Percentiles rank a stretch among this genome's conserved stretches.
Evolutionary conservation across 2,113 vertebrate genomes (phyloP).

Genomic region (Murina feae): DNA sequence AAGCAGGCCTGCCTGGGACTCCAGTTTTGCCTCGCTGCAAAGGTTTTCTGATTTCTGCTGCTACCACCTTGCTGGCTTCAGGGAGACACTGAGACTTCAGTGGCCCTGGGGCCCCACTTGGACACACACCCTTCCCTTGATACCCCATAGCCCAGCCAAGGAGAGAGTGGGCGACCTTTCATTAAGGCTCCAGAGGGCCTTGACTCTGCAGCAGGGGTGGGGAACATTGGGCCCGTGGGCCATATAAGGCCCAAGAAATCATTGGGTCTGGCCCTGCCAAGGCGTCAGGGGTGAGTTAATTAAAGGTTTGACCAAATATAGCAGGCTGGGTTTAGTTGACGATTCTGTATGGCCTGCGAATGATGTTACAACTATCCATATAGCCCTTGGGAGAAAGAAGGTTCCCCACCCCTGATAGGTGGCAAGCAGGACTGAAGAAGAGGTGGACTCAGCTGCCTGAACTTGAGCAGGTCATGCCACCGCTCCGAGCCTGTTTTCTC

Average conservation of each 20-base stretch:
- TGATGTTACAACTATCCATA: too few species aligned
- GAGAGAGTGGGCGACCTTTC: neutral
- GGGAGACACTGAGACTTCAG: neutral
- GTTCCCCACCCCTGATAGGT: too few species aligned
- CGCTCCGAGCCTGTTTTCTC: neutral
- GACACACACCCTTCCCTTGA: neutral
- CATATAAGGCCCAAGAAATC: too few species aligned
- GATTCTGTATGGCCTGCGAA: too few species aligned
- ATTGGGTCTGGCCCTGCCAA: too few species aligned
- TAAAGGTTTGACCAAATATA: too few species aligned
- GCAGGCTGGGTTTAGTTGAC: too few species aligned
- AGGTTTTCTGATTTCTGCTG: neutral
- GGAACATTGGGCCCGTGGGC: too few species aligned
- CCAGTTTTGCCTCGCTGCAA: neutral
- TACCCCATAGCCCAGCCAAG: neutral
- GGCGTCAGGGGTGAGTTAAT: too few species aligned
- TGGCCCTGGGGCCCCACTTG: neutral
- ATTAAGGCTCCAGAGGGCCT: neutral
- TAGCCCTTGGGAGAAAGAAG: too few species aligned
- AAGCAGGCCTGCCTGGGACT: rapidly evolving
- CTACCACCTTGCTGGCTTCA: neutral
- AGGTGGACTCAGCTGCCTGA: neutral
- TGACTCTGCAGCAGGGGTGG: neutral
- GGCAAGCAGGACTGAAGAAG: neutral
- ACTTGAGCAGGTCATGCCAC: neutral